A percentile compares a stretch with the other conserved stretches of the same genome.
Evolutionary conservation across 2,797 vertebrate species (phyloP).

Genomic region (Echeneis naucrates): DNA sequence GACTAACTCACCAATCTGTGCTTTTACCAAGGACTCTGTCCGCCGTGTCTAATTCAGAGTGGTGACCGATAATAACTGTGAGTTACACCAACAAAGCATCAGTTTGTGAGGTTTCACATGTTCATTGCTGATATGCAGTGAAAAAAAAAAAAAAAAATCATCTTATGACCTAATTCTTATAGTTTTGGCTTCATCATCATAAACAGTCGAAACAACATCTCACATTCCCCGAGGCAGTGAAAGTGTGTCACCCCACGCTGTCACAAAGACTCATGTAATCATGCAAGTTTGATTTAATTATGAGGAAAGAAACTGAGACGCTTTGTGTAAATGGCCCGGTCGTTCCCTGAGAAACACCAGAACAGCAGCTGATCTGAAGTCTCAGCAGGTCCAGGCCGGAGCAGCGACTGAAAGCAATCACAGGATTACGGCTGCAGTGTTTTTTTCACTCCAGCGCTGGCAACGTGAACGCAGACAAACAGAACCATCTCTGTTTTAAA

Average conservation of each 20-base stretch:
- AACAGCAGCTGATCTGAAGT: background rate
- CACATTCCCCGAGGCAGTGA: background rate
- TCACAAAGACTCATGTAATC: background rate
- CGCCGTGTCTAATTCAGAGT: no score
- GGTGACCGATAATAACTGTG: no score
- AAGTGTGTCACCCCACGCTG: background rate
- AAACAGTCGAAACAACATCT: background rate
- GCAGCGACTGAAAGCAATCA: slow-evolving; percentile 3
- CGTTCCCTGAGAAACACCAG: no score
- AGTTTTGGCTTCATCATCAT: no score
- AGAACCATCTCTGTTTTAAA: background rate
- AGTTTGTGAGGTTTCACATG: no score
- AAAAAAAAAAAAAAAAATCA: no score
- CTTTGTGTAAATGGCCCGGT: background rate
- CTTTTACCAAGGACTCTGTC: no score
- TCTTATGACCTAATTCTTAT: no score
- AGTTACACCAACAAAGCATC: no score
- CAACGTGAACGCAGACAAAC: slow-evolving; percentile 10
- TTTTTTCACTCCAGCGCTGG: slow-evolving; percentile 6
- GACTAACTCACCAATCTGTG: no score
- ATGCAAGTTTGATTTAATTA: background rate
- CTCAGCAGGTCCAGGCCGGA: background rate
- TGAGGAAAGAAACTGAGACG: no score
- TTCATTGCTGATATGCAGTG: no score
- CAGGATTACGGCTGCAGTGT: background rate